Conservation (phyloP, 2,113 vertebrate genomes). For the Pollachius pollachius region DNA sequence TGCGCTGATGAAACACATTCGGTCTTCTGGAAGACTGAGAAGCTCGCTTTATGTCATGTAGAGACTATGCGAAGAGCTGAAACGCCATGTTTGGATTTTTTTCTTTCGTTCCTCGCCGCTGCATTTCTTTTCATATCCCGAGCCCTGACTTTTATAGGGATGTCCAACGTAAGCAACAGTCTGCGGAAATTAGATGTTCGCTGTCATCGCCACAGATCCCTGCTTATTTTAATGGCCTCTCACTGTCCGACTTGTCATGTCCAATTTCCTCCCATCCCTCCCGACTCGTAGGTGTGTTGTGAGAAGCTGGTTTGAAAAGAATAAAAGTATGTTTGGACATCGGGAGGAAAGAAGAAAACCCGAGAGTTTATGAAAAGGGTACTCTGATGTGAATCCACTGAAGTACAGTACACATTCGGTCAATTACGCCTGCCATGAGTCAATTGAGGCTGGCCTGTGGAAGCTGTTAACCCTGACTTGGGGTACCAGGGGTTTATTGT, state of each 20-base stretch:
- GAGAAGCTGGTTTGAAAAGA: neutral
- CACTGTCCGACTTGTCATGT: slow-evolving; percentile 46
- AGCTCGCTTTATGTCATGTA: slow-evolving; percentile 50
- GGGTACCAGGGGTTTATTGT: neutral
- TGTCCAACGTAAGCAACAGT: slow-evolving; percentile 54
- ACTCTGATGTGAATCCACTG: slow-evolving; percentile 8
- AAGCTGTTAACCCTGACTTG: neutral
- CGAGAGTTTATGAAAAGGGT: slow-evolving; percentile 10
- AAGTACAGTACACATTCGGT: neutral
- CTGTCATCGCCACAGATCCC: slow-evolving; percentile 43
- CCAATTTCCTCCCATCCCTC: slow-evolving; percentile 40
- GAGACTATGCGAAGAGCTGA: slow-evolving; percentile 37
- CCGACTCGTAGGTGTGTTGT: slow-evolving; percentile 26
- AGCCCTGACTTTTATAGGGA: slow-evolving; percentile 22
- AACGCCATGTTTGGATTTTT: slow-evolving; percentile 20
- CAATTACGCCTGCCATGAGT: neutral
- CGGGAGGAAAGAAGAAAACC: no score
- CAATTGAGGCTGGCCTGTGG: neutral
- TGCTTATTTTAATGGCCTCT: slow-evolving; percentile 40
- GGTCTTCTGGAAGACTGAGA: slow-evolving; percentile 37
- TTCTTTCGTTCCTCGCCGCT: slow-evolving; percentile 13
- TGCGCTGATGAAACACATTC: slow-evolving; percentile 51
- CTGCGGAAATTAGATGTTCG: slow-evolving; percentile 46
- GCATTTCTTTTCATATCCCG: slow-evolving; percentile 15
- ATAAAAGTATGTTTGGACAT: slow-evolving; percentile 12